phyloP scores from a whole-genome alignment of 2,797 vertebrate species.

The Pyrrhura leucotis region DNA sequence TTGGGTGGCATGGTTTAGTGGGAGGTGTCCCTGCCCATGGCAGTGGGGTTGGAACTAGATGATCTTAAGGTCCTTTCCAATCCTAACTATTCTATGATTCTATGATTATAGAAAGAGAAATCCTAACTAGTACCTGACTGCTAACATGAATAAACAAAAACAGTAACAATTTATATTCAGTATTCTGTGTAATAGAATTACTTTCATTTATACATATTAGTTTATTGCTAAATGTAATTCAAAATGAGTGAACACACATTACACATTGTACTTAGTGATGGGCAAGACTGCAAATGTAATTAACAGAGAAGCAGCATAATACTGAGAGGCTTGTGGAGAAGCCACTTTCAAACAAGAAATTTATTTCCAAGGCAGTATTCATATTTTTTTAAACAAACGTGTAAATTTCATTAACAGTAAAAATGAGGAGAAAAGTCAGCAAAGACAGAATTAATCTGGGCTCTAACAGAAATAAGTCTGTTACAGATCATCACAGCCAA shows the following conservation, averaged over 20 bases:
- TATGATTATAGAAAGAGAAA: neutral
- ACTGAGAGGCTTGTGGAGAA: neutral
- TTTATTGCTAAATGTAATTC: neutral
- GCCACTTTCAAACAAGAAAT: neutral
- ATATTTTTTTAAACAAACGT: neutral
- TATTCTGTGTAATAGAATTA: neutral
- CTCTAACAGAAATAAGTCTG: neutral
- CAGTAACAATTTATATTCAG: neutral
- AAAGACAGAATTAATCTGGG: neutral
- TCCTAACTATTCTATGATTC: too few relatives aligned
- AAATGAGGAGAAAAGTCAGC: neutral
- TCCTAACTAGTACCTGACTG: neutral
- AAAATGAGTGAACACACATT: constrained; percentile 29
- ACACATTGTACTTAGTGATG: constrained; percentile 70
- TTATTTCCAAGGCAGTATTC: neutral
- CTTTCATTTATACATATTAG: neutral
- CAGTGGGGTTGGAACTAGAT: too few relatives aligned
- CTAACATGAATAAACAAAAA: neutral
- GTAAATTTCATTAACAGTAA: neutral
- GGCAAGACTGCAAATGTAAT: constrained; percentile 34
- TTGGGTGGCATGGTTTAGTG: too few relatives aligned
- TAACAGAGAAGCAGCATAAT: neutral
- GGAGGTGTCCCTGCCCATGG: too few relatives aligned
- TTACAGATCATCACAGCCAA: neutral
- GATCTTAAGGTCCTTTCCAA: too few relatives aligned